phyloP scores from a whole-genome alignment of 2,888 invertebrate species.

The Oscheius sp. region DNA sequence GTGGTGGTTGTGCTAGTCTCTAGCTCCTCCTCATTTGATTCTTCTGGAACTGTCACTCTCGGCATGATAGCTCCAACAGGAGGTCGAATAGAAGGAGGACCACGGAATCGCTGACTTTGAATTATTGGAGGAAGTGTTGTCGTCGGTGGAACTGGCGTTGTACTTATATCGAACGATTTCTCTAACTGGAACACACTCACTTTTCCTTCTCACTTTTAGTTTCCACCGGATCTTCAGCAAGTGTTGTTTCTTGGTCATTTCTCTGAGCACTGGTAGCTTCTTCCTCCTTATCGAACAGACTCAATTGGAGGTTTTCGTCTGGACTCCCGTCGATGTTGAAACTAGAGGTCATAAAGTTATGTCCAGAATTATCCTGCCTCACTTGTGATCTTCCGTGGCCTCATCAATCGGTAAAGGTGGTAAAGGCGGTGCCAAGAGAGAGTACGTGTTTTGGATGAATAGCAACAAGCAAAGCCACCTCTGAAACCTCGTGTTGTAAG shows the following conservation, averaged over 20 bases:
- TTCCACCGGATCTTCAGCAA: background rate
- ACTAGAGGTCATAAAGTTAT: background rate
- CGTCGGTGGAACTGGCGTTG: background rate
- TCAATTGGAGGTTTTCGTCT: constrained; percentile 27
- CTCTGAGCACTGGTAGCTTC: background rate
- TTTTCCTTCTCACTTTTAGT: background rate
- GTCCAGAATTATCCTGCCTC: background rate
- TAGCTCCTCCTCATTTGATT: background rate
- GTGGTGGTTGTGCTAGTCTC: background rate
- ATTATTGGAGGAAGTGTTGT: background rate
- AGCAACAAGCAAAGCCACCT: constrained; percentile 3
- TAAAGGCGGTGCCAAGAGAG: constrained; percentile 18
- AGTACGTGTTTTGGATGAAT: background rate
- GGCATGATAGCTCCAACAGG: background rate
- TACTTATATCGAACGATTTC: background rate
- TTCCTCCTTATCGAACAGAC: constrained; percentile 2
- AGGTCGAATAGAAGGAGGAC: constrained; percentile 22
- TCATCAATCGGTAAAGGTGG: constrained; percentile 28
- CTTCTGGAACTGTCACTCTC: background rate
- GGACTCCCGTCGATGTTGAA: constrained; percentile 36
- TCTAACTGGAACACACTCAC: background rate
- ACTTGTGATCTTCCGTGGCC: constrained; percentile 13
- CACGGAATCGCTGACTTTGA: background rate
- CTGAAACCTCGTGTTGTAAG: background rate
- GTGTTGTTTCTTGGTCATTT: background rate